Conservation (phyloP, 2,888 invertebrate species). For the Prenolepis imparis region DNA sequence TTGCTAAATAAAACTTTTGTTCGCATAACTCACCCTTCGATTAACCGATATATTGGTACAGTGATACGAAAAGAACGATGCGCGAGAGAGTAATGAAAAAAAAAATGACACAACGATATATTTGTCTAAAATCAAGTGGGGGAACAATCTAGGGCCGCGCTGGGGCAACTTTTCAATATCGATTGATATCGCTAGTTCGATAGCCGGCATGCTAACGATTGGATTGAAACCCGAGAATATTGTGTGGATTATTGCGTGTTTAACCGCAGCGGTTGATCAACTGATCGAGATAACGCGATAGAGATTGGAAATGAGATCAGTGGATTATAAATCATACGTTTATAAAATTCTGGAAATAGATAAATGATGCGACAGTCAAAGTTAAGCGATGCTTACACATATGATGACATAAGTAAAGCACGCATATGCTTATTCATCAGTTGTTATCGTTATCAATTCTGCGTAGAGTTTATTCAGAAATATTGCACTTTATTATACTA, state of each 20-base stretch:
- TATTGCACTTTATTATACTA: background rate
- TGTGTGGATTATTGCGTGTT: slow-evolving; percentile 35
- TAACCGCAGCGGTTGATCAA: slow-evolving; percentile 37
- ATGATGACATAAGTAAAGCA: background rate
- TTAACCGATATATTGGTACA: slow-evolving; percentile 66
- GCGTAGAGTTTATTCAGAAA: background rate
- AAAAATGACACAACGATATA: slow-evolving; percentile 63
- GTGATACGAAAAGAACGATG: slow-evolving; percentile 41
- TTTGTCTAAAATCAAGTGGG: slow-evolving; percentile 65
- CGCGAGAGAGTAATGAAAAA: slow-evolving; percentile 49
- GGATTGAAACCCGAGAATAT: slow-evolving; percentile 72
- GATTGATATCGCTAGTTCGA: slow-evolving; percentile 72
- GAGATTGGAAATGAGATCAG: background rate
- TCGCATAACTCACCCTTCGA: slow-evolving; percentile 59
- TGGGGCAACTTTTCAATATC: slow-evolving; percentile 73
- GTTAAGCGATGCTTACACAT: background rate
- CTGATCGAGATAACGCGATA: background rate
- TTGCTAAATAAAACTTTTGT: slow-evolving; percentile 60
- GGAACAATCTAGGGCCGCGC: slow-evolving; percentile 31
- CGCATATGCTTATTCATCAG: background rate
- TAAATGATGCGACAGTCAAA: background rate
- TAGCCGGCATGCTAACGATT: slow-evolving; percentile 71
- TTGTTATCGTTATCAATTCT: slow-evolving; percentile 10
- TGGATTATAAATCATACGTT: background rate
- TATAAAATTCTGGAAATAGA: background rate